Percentiles rank a stretch among this genome's conserved stretches.
phyloP scores from a whole-genome alignment of 2,888 invertebrate genomes.

The Cryptocheilus praepositus region DNA sequence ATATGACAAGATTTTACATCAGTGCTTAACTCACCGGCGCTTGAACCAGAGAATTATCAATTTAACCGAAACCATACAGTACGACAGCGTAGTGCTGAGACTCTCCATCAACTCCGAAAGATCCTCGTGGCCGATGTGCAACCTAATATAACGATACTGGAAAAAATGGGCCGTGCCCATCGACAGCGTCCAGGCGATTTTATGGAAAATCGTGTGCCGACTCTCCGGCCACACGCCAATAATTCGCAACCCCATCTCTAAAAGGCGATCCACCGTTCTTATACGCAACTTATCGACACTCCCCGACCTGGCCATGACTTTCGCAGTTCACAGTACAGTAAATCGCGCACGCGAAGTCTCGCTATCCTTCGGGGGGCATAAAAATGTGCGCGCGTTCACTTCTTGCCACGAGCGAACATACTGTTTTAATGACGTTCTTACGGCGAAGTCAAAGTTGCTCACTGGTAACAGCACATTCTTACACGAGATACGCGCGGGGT shows the following conservation, averaged over 20 bases:
- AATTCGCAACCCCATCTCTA: slow-evolving; percentile 30
- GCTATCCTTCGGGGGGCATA: too few relatives aligned
- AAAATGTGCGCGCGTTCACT: too few relatives aligned
- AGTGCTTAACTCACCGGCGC: slow-evolving; percentile 19
- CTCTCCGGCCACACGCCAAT: slow-evolving; percentile 29
- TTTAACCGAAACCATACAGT: slow-evolving; percentile 18
- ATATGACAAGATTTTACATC: too few relatives aligned
- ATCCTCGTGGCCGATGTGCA: not conserved
- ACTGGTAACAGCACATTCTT: too few relatives aligned
- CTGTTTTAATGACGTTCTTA: too few relatives aligned
- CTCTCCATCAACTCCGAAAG: slow-evolving; percentile 21
- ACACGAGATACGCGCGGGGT: too few relatives aligned
- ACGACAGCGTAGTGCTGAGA: slow-evolving; percentile 2
- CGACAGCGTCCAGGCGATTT: slow-evolving; percentile 13
- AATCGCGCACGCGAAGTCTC: too few relatives aligned
- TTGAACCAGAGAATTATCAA: slow-evolving; percentile 16
- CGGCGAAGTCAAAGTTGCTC: too few relatives aligned
- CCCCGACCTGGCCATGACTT: too few relatives aligned
- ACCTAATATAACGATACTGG: slow-evolving; percentile 20
- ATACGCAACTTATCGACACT: not conserved
- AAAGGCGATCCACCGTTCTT: slow-evolving; percentile 2
- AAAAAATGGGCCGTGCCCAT: slow-evolving; percentile 11
- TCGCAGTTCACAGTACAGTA: too few relatives aligned
- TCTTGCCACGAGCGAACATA: too few relatives aligned
- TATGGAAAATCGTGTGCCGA: not conserved